These are phyloP conservation scores for Phorcus lineatus DNA, from an alignment of 2,888 invertebrate genomes.

Conservation along the genomic window DNA sequence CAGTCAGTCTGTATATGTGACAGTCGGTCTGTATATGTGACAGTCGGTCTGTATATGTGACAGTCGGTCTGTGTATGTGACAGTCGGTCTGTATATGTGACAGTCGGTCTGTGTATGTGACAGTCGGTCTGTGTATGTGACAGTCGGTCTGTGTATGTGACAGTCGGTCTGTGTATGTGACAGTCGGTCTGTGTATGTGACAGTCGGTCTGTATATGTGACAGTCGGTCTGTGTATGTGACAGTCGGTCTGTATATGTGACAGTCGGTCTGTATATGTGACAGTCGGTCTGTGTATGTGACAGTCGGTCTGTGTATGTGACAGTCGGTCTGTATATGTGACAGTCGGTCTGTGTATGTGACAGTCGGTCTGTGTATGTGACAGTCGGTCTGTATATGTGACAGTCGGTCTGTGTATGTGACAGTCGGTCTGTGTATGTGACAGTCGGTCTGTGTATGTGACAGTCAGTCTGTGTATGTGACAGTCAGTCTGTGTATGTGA, in stretches of 20 bases:
- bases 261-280: conserved; percentile 1
- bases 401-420: neutral
- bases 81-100: neutral
- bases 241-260: neutral
- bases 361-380: neutral
- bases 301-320: neutral
- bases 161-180: conserved; percentile 2
- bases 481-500: neutral
- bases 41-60: too few species aligned
- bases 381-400: neutral
- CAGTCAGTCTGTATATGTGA: too few species aligned
- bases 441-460: too few species aligned
- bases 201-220: conserved; percentile 1
- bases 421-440: too few species aligned
- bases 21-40: too few species aligned
- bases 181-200: conserved; percentile 6
- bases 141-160: conserved; percentile 20
- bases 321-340: neutral
- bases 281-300: neutral
- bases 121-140: conserved; percentile 21
- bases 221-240: neutral
- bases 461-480: neutral
- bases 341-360: conserved; percentile 4
- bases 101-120: neutral
- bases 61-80: neutral